Conservation (phyloP, 1,140 invertebrate species). For the Bombus breviceps region DNA sequence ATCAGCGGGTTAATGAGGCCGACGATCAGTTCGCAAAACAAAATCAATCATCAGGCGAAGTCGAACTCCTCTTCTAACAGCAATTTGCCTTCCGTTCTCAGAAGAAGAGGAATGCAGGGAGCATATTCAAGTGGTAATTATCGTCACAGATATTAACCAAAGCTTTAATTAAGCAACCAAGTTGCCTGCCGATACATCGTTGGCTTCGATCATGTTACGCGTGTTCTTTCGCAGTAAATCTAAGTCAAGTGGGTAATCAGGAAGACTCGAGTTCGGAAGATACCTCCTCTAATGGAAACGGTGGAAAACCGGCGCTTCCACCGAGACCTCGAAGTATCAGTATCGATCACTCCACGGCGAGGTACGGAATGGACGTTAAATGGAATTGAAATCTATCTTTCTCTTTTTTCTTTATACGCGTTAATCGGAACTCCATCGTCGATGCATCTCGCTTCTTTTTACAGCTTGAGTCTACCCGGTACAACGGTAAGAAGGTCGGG, state of each 20-base stretch:
- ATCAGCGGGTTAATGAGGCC: conserved; percentile 87
- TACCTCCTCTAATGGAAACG: conserved; percentile 81
- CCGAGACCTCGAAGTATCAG: conserved; percentile 84
- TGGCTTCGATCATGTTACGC: background rate
- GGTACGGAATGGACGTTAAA: conserved; percentile 70
- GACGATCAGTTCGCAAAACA: conserved; percentile 91
- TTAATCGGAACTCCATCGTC: background rate
- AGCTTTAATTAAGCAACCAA: background rate
- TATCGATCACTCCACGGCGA: conserved; percentile 79
- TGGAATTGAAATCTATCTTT: background rate
- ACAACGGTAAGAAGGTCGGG: conserved; percentile 73
- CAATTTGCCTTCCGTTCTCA: conserved; percentile 82
- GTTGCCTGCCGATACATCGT: background rate
- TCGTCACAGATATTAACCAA: background rate
- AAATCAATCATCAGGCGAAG: conserved; percentile 83
- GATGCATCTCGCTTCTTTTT: conserved; percentile 8
- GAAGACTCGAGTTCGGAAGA: conserved; percentile 92
- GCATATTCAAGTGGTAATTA: conserved; percentile 87
- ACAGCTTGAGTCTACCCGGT: conserved; percentile 71
- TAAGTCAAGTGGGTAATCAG: conserved; percentile 86
- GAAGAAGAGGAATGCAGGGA: conserved; percentile 85
- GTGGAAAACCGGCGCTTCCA: conserved; percentile 84
- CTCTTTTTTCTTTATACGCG: no score
- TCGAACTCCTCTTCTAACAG: conserved; percentile 69
- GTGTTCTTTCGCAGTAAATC: conserved; percentile 82